Evolutionary conservation across 2,888 invertebrate genomes (phyloP).

Genomic region (Calephelis perditalis): DNA sequence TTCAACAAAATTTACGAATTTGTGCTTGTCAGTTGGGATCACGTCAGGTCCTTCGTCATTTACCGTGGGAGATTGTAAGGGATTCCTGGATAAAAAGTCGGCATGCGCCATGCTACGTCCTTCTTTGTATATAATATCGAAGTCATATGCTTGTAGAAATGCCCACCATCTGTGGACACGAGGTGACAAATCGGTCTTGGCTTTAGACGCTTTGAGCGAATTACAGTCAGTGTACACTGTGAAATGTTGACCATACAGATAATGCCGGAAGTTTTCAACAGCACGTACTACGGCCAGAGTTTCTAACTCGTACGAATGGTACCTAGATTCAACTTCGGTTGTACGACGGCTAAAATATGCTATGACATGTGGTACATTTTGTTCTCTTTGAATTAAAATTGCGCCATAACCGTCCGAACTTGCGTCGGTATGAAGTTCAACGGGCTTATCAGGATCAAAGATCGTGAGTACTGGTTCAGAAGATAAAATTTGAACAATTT

Average conservation of each 20-base stretch:
- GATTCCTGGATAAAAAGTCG: conserved; percentile 14
- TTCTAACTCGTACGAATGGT: conserved; percentile 33
- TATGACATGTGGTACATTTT: conserved; percentile 28
- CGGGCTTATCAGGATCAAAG: conserved; percentile 24
- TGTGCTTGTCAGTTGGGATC: neutral
- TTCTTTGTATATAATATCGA: conserved; percentile 7
- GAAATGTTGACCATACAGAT: conserved; percentile 19
- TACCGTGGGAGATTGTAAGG: conserved; percentile 6
- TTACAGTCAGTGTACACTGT: conserved; percentile 22
- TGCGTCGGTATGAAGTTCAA: conserved; percentile 30
- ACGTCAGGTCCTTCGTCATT: neutral
- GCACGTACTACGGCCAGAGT: conserved; percentile 33
- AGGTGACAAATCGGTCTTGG: conserved; percentile 9
- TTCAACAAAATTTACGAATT: conserved; percentile 21
- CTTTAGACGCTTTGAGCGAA: conserved; percentile 15
- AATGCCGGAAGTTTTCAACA: conserved; percentile 22
- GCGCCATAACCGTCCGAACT: conserved; percentile 29
- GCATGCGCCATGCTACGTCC: conserved; percentile 10
- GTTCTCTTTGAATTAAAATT: conserved; percentile 29
- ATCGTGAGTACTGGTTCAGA: conserved; percentile 27
- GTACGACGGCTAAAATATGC: conserved; percentile 34
- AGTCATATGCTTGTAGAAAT: neutral
- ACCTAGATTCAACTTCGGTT: conserved; percentile 26
- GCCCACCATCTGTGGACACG: conserved; percentile 1
- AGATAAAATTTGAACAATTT: conserved; percentile 19